Base-by-base conservation (phyloP, 2,113 vertebrate species). In the Ancistrus triradiatus region DNA sequence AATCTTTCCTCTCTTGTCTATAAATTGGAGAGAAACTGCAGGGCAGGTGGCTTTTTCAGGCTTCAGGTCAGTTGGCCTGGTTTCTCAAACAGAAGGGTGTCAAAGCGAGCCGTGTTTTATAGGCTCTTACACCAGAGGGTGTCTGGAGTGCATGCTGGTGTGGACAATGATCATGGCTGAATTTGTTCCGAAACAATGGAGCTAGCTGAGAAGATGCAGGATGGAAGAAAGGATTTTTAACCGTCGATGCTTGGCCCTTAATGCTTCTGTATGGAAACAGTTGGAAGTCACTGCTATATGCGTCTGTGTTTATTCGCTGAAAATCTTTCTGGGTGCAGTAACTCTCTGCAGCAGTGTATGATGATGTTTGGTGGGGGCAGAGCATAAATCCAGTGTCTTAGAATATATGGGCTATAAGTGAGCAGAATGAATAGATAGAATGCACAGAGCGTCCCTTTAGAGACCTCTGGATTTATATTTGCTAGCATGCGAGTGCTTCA, bases 31-130 rank as follows among this genome's bases (percentile, higher is more conserved):
- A 31, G 48, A 63, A 73, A 73, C 71, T 43, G 35, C 31, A 73
- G 47, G 55, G 66, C 71, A 63, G 64, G 66, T 73, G 70, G 52
- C 33, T 49, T 69, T 69, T 73, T 69, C 71, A 65, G 55, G 66
- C 48, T 42, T 73, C 56, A 59, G 60, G 59, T 69, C 60, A 60
- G 42, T 69, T 73, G 71, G 71, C 71, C 56, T 65, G 60, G 48
- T 60, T 60, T 73, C 56, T 13, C 11, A 40, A 73, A 68, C 65
- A 69, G 61, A 65, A 69, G 71, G 58, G 66, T 73, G 60, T 73
- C 66, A 69, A 56, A 65, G 56, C 62, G 55, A 73, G 43, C 28
- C 55, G 22, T 59, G 65, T 59, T 58, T 63, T 28, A 38, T 59
- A 59, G 17, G 64, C 70, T 66, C 33, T 64, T 68, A 56, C 52